Conservation (phyloP, 2,888 invertebrate species). For the Neoscelio sp. region DNA sequence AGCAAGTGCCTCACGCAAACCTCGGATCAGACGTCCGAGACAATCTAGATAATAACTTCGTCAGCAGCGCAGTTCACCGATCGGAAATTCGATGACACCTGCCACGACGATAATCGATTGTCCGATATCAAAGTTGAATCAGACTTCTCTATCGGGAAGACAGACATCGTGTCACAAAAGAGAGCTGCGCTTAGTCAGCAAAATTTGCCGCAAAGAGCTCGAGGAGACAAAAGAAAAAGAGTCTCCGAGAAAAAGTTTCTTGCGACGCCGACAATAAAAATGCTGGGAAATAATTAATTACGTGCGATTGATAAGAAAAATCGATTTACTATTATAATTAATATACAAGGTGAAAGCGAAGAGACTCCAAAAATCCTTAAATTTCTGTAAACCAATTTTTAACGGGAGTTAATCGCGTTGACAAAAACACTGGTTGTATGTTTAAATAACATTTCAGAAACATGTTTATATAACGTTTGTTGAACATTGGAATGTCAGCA, state of each 20-base stretch:
- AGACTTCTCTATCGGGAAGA: constrained; percentile 21
- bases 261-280: constrained; percentile 22
- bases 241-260: neutral
- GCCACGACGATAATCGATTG: constrained; percentile 52
- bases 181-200: constrained; percentile 57
- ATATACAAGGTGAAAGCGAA: no score
- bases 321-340: constrained; percentile 1
- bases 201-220: constrained; percentile 26
- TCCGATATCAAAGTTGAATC: constrained; percentile 56
- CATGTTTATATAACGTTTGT: no score
- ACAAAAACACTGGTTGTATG: no score
- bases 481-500: no score
- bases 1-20: constrained; percentile 42
- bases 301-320: constrained; percentile 52
- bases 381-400: no score
- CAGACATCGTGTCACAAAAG: constrained; percentile 43
- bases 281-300: constrained; percentile 53
- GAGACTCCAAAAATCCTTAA: no score
- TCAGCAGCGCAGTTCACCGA: constrained; percentile 40
- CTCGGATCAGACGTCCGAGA: constrained; percentile 18
- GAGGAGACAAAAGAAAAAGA: constrained; percentile 38
- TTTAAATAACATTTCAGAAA: no score
- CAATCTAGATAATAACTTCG: constrained; percentile 39
- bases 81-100: constrained; percentile 53
- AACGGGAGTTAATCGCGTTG: no score